Percentiles rank a stretch among this genome's conserved stretches.
phyloP scores from a whole-genome alignment of 2,888 invertebrate species.

The Eupithecia dodoneata region DNA sequence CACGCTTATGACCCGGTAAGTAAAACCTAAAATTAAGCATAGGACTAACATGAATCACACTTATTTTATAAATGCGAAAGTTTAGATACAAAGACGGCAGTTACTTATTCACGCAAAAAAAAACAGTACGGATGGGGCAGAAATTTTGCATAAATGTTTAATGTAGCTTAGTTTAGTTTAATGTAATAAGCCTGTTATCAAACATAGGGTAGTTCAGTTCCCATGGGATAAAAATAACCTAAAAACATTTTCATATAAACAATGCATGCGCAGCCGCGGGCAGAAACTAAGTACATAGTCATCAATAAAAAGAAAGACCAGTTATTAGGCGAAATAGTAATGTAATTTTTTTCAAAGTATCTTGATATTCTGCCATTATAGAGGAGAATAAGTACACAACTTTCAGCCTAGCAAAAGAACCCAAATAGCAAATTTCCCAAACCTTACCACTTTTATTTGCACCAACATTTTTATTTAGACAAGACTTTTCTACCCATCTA shows the following conservation, averaged over 20 bases:
- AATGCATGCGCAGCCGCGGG: too few relatives aligned
- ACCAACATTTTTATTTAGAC: background rate
- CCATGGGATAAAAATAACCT: too few relatives aligned
- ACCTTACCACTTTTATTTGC: background rate
- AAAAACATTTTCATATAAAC: too few relatives aligned
- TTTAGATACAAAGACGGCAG: too few relatives aligned
- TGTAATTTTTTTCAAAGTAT: background rate
- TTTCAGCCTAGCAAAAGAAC: background rate
- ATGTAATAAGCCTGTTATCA: too few relatives aligned
- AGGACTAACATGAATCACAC: background rate
- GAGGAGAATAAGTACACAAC: background rate
- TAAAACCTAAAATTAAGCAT: background rate
- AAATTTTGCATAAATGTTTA: too few relatives aligned
- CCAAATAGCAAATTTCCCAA: background rate
- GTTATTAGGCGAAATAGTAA: background rate
- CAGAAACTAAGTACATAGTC: too few relatives aligned
- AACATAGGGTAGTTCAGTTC: too few relatives aligned
- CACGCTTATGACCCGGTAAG: slow-evolving; percentile 61
- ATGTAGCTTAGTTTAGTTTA: too few relatives aligned
- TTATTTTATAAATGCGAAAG: too few relatives aligned
- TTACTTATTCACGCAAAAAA: too few relatives aligned
- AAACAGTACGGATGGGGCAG: too few relatives aligned
- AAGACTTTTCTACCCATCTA: background rate
- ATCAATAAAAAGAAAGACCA: background rate
- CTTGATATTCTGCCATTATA: background rate